Percentiles rank a stretch among this genome's conserved stretches.
Conservation (phyloP, 2,797 vertebrate species). For the Vultur gryphus region DNA sequence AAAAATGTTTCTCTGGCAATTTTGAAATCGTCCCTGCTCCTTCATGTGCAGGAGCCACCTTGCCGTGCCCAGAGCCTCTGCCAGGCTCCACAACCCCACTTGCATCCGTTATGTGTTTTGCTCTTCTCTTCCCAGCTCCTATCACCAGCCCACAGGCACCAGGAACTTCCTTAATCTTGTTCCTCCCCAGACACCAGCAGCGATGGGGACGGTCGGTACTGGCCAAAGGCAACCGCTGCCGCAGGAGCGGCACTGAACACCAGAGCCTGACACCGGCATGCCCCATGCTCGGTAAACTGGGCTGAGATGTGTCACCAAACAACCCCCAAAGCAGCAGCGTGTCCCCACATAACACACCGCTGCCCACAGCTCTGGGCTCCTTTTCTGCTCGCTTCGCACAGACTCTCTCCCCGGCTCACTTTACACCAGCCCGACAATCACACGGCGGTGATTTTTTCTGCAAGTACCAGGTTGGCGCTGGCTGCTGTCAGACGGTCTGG, state of each 20-base stretch:
- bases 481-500: neutral
- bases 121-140: neutral
- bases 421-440: neutral
- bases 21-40: neutral
- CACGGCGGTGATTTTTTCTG: neutral
- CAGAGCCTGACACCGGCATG: accelerated
- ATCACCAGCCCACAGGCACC: neutral
- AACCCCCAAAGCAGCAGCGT: neutral
- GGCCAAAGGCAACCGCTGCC: neutral
- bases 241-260: neutral
- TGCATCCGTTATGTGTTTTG: accelerated
- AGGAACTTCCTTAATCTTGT: neutral
- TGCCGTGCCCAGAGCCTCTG: neutral
- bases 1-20: neutral
- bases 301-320: neutral
- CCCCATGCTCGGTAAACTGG: accelerated
- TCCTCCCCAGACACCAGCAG: neutral
- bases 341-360: accelerated
- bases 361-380: neutral
- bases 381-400: neutral
- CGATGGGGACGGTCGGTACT: accelerated
- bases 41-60: accelerated
- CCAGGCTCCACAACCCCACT: neutral
- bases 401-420: accelerated
- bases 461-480: conserved; percentile 7